Base-by-base conservation (phyloP, 2,113 vertebrate species). In the Sphaerodactylus townsendi region DNA sequence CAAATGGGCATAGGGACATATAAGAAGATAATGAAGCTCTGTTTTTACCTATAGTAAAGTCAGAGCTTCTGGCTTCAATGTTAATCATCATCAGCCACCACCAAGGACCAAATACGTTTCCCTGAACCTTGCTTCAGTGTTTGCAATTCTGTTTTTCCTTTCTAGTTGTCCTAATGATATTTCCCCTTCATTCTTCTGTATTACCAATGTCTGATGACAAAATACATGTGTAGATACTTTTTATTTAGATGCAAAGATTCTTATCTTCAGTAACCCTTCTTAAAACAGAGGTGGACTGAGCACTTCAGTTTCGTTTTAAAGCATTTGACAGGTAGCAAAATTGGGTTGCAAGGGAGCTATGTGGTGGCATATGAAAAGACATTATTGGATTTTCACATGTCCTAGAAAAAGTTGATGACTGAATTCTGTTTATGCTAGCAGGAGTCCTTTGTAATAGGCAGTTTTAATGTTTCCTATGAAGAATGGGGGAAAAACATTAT, bases 391-490 rank as follows among this genome's bases (percentile, higher is more conserved):
- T 79, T 85, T 69, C 87, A 91, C n/a, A 81, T 82, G 79, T 53
- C 77, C 85, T 89, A 90, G 85, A 91, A 90, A 90, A 91, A 86
- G 81, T 87, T 86, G 62, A n/a, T 69, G 90, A 78, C 85, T 86
- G 79, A 88, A 77, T 70, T 90, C 48, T 86, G 21, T 83, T 92
- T 85, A 77, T 90, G 74, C 46, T 81, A 77, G 50, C 87, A 88
- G 77, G 72, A 86, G 35, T 76, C 78, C 74, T 83, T 85, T 78
- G 25, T 92, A 94, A 90, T 39, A 73, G 66, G 71, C 66, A 90
- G 79, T 28, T 59, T 86, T 85, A 87, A 82, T 56, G 10, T 78
- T 89, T 78, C 75, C 72, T 82, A 74, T 77, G 77, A 92, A 88
- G 68, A 92, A 89, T 33, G 3, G n/a, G n/a, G 81, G 81, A 75